phyloP scores from a whole-genome alignment of 23 tunicate species.

The Trididemnum clinides region DNA sequence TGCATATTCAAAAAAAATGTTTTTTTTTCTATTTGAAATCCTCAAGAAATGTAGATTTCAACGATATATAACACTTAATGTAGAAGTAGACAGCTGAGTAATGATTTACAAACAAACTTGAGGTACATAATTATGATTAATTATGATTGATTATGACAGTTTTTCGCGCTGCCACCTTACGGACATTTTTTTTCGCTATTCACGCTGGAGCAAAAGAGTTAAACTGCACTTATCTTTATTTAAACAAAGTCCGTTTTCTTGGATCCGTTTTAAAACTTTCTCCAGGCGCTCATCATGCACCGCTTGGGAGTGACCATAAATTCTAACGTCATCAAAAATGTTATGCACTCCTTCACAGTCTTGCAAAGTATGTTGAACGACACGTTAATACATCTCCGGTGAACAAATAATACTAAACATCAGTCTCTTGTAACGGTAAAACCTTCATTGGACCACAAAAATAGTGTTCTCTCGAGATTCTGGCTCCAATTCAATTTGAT shows the following conservation, averaged over 20 bases:
- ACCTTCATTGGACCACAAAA: not conserved
- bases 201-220: too few species aligned
- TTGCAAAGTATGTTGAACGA: not conserved
- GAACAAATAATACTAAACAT: not conserved
- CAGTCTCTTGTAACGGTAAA: not conserved
- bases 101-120: too few species aligned
- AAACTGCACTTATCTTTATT: not conserved
- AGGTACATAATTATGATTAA: too few species aligned
- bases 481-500: conserved; percentile 33
- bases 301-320: not conserved
- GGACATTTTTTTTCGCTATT: too few species aligned
- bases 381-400: not conserved
- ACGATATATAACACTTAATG: too few species aligned
- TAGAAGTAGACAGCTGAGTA: too few species aligned
- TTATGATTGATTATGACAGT: too few species aligned
- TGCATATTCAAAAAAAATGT: too few species aligned
- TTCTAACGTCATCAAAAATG: not conserved
- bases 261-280: not conserved
- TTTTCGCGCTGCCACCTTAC: too few species aligned
- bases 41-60: too few species aligned
- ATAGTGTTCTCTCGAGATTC: not conserved
- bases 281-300: not conserved
- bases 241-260: too few species aligned
- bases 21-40: too few species aligned
- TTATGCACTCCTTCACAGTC: not conserved